phyloP scores from a whole-genome alignment of 2,888 invertebrate species.

The Aromia moschata region DNA sequence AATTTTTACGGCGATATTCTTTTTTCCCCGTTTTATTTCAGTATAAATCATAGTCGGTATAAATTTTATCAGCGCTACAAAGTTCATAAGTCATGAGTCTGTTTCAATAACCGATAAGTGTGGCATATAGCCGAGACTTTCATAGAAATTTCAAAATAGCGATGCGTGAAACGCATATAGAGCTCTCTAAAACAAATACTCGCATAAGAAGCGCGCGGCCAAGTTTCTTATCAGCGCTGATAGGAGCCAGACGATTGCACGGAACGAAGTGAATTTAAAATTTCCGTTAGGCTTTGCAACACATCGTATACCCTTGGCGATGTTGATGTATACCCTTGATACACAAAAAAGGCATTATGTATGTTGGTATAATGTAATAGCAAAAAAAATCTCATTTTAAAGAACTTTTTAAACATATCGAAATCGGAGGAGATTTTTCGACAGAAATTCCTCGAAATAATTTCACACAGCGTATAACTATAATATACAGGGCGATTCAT shows the following conservation, averaged over 20 bases:
- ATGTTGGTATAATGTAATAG: too few species aligned
- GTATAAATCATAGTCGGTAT: slow-evolving; percentile 37
- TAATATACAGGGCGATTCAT: too few species aligned
- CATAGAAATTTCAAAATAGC: slow-evolving; percentile 27
- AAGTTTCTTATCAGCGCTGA: slow-evolving; percentile 16
- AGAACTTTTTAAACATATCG: too few species aligned
- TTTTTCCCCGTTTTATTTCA: slow-evolving; percentile 26
- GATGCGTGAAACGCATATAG: slow-evolving; percentile 17
- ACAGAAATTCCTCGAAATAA: too few species aligned
- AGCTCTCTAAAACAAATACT: slow-evolving; percentile 16
- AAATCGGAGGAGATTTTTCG: too few species aligned
- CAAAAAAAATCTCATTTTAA: too few species aligned
- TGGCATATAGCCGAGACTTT: slow-evolving; percentile 1
- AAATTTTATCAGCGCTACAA: slow-evolving; percentile 43
- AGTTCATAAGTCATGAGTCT: slow-evolving; percentile 56
- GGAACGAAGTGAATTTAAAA: slow-evolving; percentile 18
- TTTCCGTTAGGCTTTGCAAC: slow-evolving; percentile 5
- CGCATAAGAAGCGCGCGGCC: slow-evolving; percentile 17
- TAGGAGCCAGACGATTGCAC: slow-evolving; percentile 27
- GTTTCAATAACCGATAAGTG: slow-evolving; percentile 44
- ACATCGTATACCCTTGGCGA: too few species aligned
- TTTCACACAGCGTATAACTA: too few species aligned
- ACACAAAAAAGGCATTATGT: too few species aligned
- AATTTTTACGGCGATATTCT: slow-evolving; percentile 23
- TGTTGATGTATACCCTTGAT: too few species aligned